Percentiles rank a stretch among this genome's conserved stretches.
Evolutionary conservation across 2,888 invertebrate genomes (phyloP).

Genomic region (Aphodius granarius): DNA sequence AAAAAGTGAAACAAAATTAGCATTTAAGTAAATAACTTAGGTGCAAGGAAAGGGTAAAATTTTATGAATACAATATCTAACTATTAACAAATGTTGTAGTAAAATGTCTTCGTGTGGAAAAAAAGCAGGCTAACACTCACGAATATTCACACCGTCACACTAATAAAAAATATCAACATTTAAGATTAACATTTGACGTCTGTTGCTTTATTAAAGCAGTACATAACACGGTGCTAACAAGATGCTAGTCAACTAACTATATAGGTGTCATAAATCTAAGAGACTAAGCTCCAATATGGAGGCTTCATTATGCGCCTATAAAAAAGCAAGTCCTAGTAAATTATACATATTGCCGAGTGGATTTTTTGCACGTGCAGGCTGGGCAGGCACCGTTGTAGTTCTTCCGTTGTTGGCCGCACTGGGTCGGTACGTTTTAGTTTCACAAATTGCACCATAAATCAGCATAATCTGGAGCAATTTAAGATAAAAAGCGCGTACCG

Average conservation of each 20-base stretch:
- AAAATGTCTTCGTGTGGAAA: no score
- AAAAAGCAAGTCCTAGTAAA: background rate
- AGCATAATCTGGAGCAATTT: conserved; percentile 23
- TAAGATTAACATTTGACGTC: no score
- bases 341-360: background rate
- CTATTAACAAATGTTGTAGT: no score
- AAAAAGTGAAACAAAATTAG: no score
- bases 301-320: background rate
- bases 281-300: background rate
- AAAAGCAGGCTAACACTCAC: no score
- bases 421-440: conserved; percentile 15
- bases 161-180: no score
- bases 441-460: conserved; percentile 21
- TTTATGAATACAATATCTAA: no score
- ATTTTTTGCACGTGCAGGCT: background rate
- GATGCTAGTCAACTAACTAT: background rate
- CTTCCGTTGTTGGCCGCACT: background rate
- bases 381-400: background rate
- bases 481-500: conserved; percentile 18
- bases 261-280: background rate
- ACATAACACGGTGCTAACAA: background rate
- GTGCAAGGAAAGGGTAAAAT: no score
- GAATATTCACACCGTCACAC: no score
- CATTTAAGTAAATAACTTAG: no score
- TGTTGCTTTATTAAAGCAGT: no score